Evolutionary conservation across 92 coral and sea anemone species (phyloP).

Genomic region (Diadumene lineata): DNA sequence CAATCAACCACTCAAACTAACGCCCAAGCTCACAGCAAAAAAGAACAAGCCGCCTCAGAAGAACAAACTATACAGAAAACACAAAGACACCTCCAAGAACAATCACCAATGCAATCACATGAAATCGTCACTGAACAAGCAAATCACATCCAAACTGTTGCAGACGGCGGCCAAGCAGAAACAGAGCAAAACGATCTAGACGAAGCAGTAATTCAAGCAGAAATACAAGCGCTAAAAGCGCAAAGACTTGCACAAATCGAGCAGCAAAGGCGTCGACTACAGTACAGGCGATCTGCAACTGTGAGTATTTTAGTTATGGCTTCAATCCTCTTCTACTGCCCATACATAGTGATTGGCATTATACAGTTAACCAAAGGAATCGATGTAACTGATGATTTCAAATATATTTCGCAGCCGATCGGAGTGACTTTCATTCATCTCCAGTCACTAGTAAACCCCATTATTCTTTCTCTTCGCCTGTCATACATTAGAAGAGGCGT

Average conservation of each 20-base stretch:
- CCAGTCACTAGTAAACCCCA: slow-evolving; percentile 15
- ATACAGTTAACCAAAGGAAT: background rate
- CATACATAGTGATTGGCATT: background rate
- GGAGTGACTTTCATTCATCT: background rate
- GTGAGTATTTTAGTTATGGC: background rate
- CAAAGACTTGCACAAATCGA: background rate
- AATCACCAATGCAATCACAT: too few species aligned
- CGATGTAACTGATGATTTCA: background rate
- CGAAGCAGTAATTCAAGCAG: slow-evolving; percentile 7
- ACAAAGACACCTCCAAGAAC: too few species aligned
- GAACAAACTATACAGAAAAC: too few species aligned
- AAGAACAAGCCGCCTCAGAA: too few species aligned
- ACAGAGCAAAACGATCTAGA: too few species aligned
- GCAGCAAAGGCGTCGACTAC: background rate
- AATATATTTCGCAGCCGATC: background rate
- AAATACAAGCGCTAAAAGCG: background rate
- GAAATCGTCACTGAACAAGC: too few species aligned
- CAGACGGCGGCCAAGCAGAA: too few species aligned
- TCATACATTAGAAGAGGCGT: slow-evolving; percentile 12
- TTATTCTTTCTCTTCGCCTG: slow-evolving; percentile 16
- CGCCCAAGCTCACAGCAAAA: too few species aligned
- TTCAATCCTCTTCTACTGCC: slow-evolving; percentile 3
- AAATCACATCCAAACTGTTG: too few species aligned
- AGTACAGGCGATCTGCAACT: background rate
- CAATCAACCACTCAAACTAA: too few species aligned